Base-by-base conservation (phyloP, 64 coral and sea anemone genomes). In the Hydrozoanthus tunicans region DNA sequence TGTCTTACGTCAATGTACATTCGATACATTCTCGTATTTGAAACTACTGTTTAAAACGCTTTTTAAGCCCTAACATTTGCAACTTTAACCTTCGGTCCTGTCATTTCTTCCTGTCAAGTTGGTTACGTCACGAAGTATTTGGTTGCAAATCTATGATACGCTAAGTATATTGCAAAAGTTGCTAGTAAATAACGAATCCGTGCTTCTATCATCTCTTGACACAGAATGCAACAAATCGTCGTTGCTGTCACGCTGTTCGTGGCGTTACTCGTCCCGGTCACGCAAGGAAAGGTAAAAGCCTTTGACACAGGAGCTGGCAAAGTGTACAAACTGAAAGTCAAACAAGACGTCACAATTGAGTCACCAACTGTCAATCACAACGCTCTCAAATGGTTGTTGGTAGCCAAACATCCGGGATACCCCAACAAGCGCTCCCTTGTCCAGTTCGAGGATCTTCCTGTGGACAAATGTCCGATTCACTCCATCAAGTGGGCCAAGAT, bases 401-500 rank as follows among this genome's bases (percentile, higher is more conserved):
- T 88, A 56, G 84, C 67, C 8, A 88, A 88, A 73, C 84, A 88
- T 51, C 84, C 84, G 4, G 84, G 84, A 15, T 73, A 75, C 27
- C 84, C 84, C 6, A 88, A 72, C 56, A 88, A 88, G 10, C 84
- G 84, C 9, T 70, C 69, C 0, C 7, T 88, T 56, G 7, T 88
- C 17, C 73, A 75, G 25, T 88, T 88, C 15, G 84, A 88, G 4
- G 84, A 88, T 24, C 68, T 88, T 1, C 84, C 69, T 6, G 84
- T 74, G 10, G 20, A 73, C 11, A 57, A 88, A 25, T 88, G 84
- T 51, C 84, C 84, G 17, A 12, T 60, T 5, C 55, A 88, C 7
- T 59, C 55, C 11, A 88, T 88, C 6, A 88, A 74, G 43, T 88
- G 84, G 84, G 84, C 84, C 1, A 88, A 88, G 53, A 88, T 88